phyloP scores from a whole-genome alignment of 2,888 invertebrate genomes.

The Phaonia tiefii region DNA sequence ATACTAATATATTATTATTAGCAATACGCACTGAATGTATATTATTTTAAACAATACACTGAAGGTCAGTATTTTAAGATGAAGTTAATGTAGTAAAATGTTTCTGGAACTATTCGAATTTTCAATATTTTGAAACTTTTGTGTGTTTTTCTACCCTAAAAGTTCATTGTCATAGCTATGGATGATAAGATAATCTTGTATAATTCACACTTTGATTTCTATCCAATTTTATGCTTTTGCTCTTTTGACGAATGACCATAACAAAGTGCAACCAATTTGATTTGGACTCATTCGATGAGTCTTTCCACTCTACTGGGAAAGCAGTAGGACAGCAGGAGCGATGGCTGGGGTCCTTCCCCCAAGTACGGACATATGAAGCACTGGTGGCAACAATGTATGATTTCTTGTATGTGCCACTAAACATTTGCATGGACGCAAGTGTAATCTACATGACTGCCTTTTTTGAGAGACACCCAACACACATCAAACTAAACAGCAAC shows the following conservation, averaged over 20 bases:
- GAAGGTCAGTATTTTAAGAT: too few relatives aligned
- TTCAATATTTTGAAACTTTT: too few relatives aligned
- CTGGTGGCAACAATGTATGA: conserved; percentile 18
- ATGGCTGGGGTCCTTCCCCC: neutral
- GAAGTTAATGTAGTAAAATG: too few relatives aligned
- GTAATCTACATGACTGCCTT: conserved; percentile 76
- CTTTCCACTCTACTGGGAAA: conserved; percentile 2
- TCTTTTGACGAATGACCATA: conserved; percentile 34
- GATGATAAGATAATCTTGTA: conserved; percentile 38
- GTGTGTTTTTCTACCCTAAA: too few relatives aligned
- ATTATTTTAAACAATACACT: too few relatives aligned
- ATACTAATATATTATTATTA: too few relatives aligned
- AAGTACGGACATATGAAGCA: neutral
- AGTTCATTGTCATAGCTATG: neutral
- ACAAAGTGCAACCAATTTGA: conserved; percentile 26
- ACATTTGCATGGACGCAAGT: conserved; percentile 73
- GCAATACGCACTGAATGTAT: too few relatives aligned
- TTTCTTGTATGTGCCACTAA: conserved; percentile 70
- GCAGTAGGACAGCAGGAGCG: conserved; percentile 1
- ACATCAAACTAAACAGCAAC: neutral
- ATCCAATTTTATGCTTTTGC: conserved; percentile 52
- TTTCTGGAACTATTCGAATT: too few relatives aligned
- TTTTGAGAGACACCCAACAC: neutral
- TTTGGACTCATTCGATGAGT: neutral
- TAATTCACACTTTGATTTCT: conserved; percentile 15